Base-by-base conservation (phyloP, 2,888 invertebrate species). In the Mallateleia sp. region DNA sequence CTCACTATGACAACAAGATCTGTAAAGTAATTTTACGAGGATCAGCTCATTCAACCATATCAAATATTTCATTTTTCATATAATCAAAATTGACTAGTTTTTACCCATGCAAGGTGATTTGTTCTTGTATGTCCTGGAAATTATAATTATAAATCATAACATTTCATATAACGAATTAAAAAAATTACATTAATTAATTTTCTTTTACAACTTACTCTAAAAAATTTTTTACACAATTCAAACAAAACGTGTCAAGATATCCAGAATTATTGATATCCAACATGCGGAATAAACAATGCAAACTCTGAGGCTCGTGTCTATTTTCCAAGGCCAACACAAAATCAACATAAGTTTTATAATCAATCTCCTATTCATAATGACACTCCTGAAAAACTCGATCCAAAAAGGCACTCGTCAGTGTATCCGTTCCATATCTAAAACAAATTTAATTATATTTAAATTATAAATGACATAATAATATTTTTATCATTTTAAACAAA, bases 61-160 rank as follows among this genome's bases (percentile, higher is more conserved):
- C 99, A 96, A 99, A 99, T 90, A 99, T 98, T 95, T 99, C 99
- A 96, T 99, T 99, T 95, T 99, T 99, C 0, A 99, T 98, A 95
- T 99, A 99, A 91, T 98, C 97, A 95, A 99, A 99, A 91, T 97
- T 97, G 0, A 99, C 98, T 0, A 98, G 97, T 89, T 98, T 98
- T 18, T 98, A 98, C 32, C 98, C 98, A 94, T 98, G 98, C 8
- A 97, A 96, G 77, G 97, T 96, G 97, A 99, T 98, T 95, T 98
- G 98, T 89, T 98, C 98, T 95, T 99, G 98, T 90, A 99, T 98
- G 0, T 98, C 98, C 97, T 98, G 95, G 92, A 88, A 84, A 22
- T n/a, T n/a, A n/a, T n/a, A n/a, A n/a, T n/a, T n/a, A n/a, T n/a
- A n/a, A n/a, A n/a, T n/a, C n/a, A n/a, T n/a, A n/a, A n/a, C n/a